Evolutionary conservation across 1,140 invertebrate species (phyloP).

Genomic region (Heterodera schachtii): DNA sequence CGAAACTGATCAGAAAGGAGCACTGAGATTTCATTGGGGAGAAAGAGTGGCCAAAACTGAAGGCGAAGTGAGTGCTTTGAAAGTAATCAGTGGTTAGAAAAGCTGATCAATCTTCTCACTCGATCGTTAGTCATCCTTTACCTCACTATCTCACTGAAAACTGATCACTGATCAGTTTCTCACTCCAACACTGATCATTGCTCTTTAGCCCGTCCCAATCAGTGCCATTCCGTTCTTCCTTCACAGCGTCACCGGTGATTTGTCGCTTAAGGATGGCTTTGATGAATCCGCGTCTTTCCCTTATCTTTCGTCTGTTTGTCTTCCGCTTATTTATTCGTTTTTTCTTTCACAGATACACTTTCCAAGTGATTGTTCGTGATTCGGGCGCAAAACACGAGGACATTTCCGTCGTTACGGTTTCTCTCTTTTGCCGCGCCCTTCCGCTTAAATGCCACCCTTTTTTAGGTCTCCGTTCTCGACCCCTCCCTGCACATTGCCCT

Average conservation of each 20-base stretch:
- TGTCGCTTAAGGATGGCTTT: constrained; percentile 1
- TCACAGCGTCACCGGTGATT: constrained; percentile 5
- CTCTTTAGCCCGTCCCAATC: constrained; percentile 18
- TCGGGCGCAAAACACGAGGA: constrained; percentile 1
- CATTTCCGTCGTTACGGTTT: constrained; percentile 9
- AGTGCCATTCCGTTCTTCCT: constrained; percentile 8
- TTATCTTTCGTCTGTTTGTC: not conserved
- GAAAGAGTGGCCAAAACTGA: constrained; percentile 3
- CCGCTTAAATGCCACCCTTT: not conserved
- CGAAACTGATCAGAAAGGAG: not conserved
- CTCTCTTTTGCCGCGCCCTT: not conserved
- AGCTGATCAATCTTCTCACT: not conserved
- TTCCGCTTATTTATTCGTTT: not conserved
- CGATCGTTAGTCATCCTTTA: no score
- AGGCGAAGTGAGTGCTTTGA: constrained; percentile 11
- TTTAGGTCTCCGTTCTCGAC: constrained; percentile 1
- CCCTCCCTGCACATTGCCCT: not conserved
- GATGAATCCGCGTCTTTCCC: not conserved
- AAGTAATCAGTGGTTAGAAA: not conserved
- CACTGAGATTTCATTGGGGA: constrained; percentile 9
- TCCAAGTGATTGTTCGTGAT: constrained; percentile 6
- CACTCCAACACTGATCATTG: not conserved
- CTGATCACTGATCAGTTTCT: not conserved
- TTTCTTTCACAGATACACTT: constrained; percentile 12
- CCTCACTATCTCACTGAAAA: no score